These are phyloP conservation scores for Trogon surrucura DNA, from an alignment of 2,113 vertebrate genomes.

Conservation along the genomic window DNA sequence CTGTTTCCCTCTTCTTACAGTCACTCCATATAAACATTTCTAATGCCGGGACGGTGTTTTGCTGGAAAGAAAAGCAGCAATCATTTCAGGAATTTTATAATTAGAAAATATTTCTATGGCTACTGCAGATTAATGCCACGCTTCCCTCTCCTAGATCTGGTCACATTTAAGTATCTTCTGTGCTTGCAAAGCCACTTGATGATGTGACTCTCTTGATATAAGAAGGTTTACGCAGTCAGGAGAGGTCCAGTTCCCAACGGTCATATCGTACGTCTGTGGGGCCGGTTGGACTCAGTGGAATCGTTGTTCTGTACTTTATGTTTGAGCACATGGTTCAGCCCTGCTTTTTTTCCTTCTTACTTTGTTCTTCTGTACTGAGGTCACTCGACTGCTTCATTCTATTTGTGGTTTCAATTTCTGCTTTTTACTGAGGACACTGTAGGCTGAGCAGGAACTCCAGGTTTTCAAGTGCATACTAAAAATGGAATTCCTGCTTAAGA, in stretches of 20 bases:
- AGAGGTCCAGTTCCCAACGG: neutral
- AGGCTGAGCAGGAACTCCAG: neutral
- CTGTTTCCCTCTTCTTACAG: too few relatives aligned
- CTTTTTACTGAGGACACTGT: neutral
- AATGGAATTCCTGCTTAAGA: neutral
- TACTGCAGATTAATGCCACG: neutral
- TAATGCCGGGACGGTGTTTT: too few relatives aligned
- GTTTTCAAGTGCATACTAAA: neutral
- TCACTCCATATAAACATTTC: too few relatives aligned
- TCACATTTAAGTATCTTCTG: neutral
- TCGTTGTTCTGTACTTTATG: neutral
- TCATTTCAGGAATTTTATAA: neutral
- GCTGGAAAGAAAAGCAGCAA: too few relatives aligned
- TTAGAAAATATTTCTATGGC: neutral
- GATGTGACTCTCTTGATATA: neutral
- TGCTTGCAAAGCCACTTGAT: conserved; percentile 22
- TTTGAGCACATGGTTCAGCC: neutral
- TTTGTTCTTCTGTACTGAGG: neutral
- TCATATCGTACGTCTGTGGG: neutral
- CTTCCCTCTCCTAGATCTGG: neutral
- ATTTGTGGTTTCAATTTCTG: neutral
- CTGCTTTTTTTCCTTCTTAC: neutral
- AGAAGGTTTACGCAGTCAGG: neutral
- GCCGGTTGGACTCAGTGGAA: neutral
- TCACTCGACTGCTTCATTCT: conserved; percentile 11